Evolutionary conservation across 2,888 invertebrate species (phyloP).

Genomic region (Hoplodrina blanda): DNA sequence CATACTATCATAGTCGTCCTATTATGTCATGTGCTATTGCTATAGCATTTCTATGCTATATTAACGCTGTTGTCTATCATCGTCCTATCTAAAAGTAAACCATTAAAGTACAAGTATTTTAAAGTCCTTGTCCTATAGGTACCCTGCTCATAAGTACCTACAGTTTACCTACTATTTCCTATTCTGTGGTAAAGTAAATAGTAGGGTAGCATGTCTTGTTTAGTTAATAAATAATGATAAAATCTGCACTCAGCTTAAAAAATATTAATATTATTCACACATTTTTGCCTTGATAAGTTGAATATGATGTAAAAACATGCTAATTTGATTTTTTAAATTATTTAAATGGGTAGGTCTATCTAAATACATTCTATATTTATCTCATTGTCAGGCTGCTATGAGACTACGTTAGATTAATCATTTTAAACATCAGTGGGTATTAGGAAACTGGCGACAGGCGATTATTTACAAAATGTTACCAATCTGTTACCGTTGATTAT

Average conservation of each 20-base stretch:
- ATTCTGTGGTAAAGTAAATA: not conserved
- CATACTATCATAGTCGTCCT: too few species aligned
- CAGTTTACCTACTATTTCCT: not conserved
- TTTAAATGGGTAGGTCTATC: conserved; percentile 16
- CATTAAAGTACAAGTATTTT: too few species aligned
- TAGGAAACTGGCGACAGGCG: conserved; percentile 1
- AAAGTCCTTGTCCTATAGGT: not conserved
- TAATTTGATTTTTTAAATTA: conserved; percentile 36
- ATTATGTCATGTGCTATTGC: too few species aligned
- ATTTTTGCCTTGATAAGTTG: not conserved
- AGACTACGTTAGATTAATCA: not conserved
- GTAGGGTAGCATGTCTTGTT: not conserved
- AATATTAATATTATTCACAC: conserved; percentile 6
- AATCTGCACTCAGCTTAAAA: not conserved
- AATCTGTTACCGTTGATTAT: not conserved
- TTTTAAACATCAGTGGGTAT: conserved; percentile 1
- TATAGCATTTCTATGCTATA: not conserved
- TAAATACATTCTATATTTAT: not conserved
- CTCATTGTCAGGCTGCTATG: conserved; percentile 19
- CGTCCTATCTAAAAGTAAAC: not conserved
- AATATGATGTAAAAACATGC: conserved; percentile 27
- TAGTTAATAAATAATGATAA: conserved; percentile 1
- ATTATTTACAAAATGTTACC: conserved; percentile 28
- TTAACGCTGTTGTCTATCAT: not conserved
- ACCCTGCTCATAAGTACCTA: not conserved